phyloP scores from a whole-genome alignment of 2,888 invertebrate genomes.

The Lasius fuliginosus region DNA sequence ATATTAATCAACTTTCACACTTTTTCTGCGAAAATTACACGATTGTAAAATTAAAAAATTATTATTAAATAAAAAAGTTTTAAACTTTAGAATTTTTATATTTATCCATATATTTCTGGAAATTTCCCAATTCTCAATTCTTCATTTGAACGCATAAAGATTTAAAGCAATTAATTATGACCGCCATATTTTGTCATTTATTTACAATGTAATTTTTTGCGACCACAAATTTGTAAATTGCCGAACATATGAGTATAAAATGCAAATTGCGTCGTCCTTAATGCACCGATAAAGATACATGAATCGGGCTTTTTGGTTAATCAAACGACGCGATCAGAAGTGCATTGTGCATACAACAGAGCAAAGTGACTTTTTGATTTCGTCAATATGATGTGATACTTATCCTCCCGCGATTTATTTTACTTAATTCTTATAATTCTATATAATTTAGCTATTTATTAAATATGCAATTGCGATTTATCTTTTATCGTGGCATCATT shows the following conservation, averaged over 20 bases:
- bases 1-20: background rate
- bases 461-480: background rate
- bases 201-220: constrained; percentile 19
- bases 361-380: constrained; percentile 32
- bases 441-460: background rate
- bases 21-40: background rate
- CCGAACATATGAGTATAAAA: background rate
- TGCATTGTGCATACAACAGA: constrained; percentile 17
- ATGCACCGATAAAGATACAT: constrained; percentile 40
- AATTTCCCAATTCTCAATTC: constrained; percentile 14
- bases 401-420: background rate
- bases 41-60: background rate
- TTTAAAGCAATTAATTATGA: constrained; percentile 1
- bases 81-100: background rate
- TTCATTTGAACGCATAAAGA: constrained; percentile 3
- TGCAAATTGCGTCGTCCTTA: constrained; percentile 38
- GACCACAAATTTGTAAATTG: constrained; percentile 24
- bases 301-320: constrained; percentile 40
- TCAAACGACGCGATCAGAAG: constrained; percentile 37
- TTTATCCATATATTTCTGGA: background rate
- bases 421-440: constrained; percentile 18
- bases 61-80: background rate
- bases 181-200: constrained; percentile 20
- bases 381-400: constrained; percentile 12
- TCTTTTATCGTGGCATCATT: background rate